Conservation (phyloP, 2,888 invertebrate species). For the Lamellibrachia satsuma region DNA sequence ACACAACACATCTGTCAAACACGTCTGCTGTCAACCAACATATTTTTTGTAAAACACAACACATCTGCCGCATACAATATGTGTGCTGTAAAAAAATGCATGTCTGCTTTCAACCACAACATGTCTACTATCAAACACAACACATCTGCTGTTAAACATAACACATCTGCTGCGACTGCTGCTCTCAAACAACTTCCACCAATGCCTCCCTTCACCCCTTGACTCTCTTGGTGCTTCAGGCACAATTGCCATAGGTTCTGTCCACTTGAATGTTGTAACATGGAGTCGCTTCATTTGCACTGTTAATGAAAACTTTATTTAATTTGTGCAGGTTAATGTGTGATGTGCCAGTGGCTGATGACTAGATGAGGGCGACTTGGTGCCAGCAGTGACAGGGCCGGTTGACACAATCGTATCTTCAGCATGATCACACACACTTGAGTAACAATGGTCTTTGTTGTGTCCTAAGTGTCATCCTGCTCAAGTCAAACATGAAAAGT, state of each 20-base stretch:
- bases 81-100: no score
- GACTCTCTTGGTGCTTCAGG: not conserved
- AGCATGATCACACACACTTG: not conserved
- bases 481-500: not conserved
- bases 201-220: not conserved
- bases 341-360: not conserved
- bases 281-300: not conserved
- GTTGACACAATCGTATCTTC: not conserved
- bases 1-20: no score
- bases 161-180: not conserved
- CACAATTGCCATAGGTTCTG: not conserved
- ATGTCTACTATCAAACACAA: no score
- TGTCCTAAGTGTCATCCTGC: not conserved
- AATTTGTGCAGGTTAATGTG: conserved; percentile 11
- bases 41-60: no score
- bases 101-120: no score
- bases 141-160: no score
- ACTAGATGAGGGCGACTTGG: not conserved
- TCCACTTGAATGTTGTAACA: not conserved
- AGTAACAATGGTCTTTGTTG: not conserved
- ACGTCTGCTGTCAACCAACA: no score
- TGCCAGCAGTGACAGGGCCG: not conserved
- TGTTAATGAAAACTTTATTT: not conserved
- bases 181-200: not conserved
- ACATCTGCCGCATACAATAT: no score